Evolutionary conservation across 2,113 vertebrate species (phyloP), one percentile per base, ranked within the genome.

Genomic region (Prochilodus magdalenae): DNA sequence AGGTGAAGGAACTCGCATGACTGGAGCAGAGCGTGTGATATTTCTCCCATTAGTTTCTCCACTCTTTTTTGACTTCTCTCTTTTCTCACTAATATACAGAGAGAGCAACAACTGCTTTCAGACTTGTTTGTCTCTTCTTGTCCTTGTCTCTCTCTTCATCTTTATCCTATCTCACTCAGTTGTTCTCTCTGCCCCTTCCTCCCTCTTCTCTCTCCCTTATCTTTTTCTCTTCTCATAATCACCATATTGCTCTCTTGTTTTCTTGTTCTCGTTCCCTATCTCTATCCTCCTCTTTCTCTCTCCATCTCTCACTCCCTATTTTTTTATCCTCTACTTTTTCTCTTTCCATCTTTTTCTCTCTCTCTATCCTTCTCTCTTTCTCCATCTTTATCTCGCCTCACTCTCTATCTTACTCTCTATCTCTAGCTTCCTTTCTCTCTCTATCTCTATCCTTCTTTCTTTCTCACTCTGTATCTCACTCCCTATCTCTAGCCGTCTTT

Each of bases 91-190:
- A 18, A 76, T 30, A n/a, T 69, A 36, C 60, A 26, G 53, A 73
- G 49, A 60, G 49, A 67, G 72, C 73, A n/a, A 36, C 33, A 10
- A 67, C 30, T 59, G 80, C 73, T 59, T 51, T 47, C 63, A 62
- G 73, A 57, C 57, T 81, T 26, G 63, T 72, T 78, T 79, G 69
- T 60, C 60, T 69, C 65, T 84, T 60, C 55, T 22, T 22, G 7
- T 55, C 16, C 6, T 5, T 6, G 18, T 55, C 53, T 22, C 53
- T 55, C 53, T 4, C 16, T 51, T 1, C 7, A 15, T 15, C 49
- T 7, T 20, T 16, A 49, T 47, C 53, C 53, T 13, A 11, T 47
- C 70, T 2, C 44, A 59, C 65, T 78, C n/a, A n/a, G n/a, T n/a
- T n/a, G n/a, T 47, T 24, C 24, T 55, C 14, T 51, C 2, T 18